Evolutionary conservation across 2,888 invertebrate genomes (phyloP), one percentile per base, ranked within the genome.

Genomic region (Seira ritae): DNA sequence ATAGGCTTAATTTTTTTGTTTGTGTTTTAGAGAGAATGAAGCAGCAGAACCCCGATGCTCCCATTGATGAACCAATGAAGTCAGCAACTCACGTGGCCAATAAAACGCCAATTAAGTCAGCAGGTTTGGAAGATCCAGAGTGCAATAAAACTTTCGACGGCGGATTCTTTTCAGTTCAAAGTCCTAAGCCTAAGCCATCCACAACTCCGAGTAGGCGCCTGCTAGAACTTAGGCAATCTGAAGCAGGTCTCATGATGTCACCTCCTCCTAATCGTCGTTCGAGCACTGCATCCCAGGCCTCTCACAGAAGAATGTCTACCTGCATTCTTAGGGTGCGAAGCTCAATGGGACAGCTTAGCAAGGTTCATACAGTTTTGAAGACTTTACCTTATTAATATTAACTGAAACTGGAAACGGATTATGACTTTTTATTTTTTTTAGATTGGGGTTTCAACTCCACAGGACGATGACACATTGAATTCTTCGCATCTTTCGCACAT

Each of bases 321-420:
- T 67, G 71, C 17, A 85, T 82, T n/a, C 71, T 86, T 1, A 75
- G 84, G 19, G 81, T 86, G 10, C 46, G 85, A 6, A 75, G 84
- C 22, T 86, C 86, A 0, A 86, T 86, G 85, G 86, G 86, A 10
- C 19, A 80, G 17, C 50, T 86, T 24, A 76, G 71, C 17, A 86
- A 81, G 81, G 85, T 85, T 46, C n/a, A n/a, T n/a, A n/a, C n/a
- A 31, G 8, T 31, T 31, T 31, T 31, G 31, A 31, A 31, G 31
- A n/a, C n/a, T n/a, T n/a, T n/a, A n/a, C n/a, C n/a, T n/a, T n/a
- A n/a, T n/a, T n/a, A n/a, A n/a, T n/a, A n/a, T n/a, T n/a, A n/a
- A n/a, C n/a, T n/a, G n/a, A n/a, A n/a, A n/a, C n/a, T n/a, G n/a
- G n/a, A n/a, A n/a, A n/a, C n/a, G n/a, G n/a, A n/a, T n/a, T 31